Base-by-base conservation (phyloP, 2,888 invertebrate species). In the Kryphioiulus occultus region DNA sequence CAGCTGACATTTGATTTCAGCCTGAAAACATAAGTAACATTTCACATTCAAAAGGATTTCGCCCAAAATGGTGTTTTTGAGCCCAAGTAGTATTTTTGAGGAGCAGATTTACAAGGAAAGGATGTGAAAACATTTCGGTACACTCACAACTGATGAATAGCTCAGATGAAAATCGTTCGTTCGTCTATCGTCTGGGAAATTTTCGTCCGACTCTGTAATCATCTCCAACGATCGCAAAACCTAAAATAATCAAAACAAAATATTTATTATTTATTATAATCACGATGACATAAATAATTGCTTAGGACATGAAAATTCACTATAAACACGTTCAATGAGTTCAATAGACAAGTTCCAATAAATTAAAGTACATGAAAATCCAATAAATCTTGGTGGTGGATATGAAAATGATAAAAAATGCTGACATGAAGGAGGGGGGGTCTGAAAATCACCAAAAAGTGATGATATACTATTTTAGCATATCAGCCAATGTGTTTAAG, bases 1-100 rank as follows among this genome's bases (percentile, higher is more conserved):
- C 26, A 86, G 10, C 26, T 53, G 86, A 53, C 86, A 86, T 53
- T 86, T 86, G 47, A 86, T 86, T 86, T 86, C 86, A 17, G 85
- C 85, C 85, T 85, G 19, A 85, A 35, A 30, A 83, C 5, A 83
- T 1, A 44, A 44, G 15, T 10, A 35, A 2, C 35, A 35, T 35
- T 35, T 35, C 7, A 35, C 7, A 35, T 4, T 35, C 3, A 2
- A 7, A 35, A 35, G 3, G 35, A 35, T 35, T 35, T 35, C n/a
- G 35, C 3, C 7, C 35, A 35, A 35, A 35, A 4, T 35, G 35
- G 44, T 44, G 9, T 39, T 39, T 9, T 39, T 9, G 39, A 39
- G 9, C 39, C 3, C 9, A 39, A 39, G 39, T 39, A n/a, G 39
- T 39, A 9, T 3, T 39, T 5, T 3, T 39, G 3, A 39, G 3